These are phyloP conservation scores for Mus caroli DNA, from an alignment of 2,797 vertebrate species.

Conservation along the genomic window DNA sequence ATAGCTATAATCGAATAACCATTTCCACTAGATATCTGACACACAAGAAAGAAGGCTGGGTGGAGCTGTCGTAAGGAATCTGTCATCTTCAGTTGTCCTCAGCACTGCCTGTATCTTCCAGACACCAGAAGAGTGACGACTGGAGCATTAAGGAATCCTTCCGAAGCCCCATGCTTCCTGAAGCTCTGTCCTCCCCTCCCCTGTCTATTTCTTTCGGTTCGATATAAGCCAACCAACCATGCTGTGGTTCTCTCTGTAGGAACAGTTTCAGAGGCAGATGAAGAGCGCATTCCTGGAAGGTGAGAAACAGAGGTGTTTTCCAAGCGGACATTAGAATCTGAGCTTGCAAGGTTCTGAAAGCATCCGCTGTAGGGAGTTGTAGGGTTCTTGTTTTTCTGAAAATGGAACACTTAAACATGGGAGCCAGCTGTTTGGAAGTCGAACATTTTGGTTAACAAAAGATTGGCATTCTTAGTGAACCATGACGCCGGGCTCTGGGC, in stretches of 20 bases:
- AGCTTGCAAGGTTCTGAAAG: constrained; percentile 1
- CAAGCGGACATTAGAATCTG: neutral
- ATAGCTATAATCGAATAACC: constrained; percentile 81
- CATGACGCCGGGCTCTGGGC: neutral
- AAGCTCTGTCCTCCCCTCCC: neutral
- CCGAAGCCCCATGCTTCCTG: neutral
- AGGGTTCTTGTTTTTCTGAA: neutral
- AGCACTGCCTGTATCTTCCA: neutral
- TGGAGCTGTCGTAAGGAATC: constrained; percentile 80
- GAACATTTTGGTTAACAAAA: neutral
- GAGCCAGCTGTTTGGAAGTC: neutral
- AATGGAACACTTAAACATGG: neutral
- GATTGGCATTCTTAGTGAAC: neutral
- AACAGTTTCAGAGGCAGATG: neutral
- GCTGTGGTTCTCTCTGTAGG: neutral
- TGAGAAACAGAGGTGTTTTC: neutral
- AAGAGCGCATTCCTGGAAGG: neutral
- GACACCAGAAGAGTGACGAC: neutral
- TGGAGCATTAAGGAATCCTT: neutral
- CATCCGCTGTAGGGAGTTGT: neutral
- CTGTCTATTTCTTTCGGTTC: neutral
- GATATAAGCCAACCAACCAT: neutral
- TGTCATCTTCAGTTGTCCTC: neutral
- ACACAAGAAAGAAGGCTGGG: constrained; percentile 79
- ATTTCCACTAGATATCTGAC: constrained; percentile 82